Conservation (phyloP, 1,140 invertebrate genomes). For the Trinorchestia longiramus region DNA sequence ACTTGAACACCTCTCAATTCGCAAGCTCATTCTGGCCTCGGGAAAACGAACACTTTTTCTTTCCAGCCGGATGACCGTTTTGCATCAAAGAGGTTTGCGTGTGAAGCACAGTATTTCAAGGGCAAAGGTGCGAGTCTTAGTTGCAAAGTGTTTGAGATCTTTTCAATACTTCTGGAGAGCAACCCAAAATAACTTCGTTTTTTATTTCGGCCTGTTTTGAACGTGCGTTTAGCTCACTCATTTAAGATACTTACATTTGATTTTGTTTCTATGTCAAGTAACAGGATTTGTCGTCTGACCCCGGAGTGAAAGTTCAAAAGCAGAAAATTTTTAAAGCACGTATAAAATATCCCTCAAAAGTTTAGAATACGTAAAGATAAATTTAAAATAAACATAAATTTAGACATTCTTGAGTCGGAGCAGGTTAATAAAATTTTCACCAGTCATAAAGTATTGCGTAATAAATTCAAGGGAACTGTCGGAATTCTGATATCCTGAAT, state of each 20-base stretch:
- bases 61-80: not conserved
- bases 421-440: too few relatives aligned
- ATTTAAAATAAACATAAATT: too few relatives aligned
- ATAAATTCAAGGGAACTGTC: too few relatives aligned
- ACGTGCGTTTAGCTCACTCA: not conserved
- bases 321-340: not conserved
- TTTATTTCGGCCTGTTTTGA: not conserved
- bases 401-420: too few relatives aligned
- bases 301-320: not conserved
- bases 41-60: not conserved
- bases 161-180: not conserved
- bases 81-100: not conserved
- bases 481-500: too few relatives aligned
- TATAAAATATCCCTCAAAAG: too few relatives aligned
- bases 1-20: not conserved
- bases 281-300: not conserved
- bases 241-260: not conserved
- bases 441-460: too few relatives aligned
- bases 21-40: not conserved
- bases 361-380: too few relatives aligned
- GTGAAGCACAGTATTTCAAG: not conserved
- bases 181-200: not conserved
- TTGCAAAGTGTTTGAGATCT: not conserved
- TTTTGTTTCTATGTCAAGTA: not conserved
- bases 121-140: not conserved